Evolutionary conservation across 2,113 vertebrate genomes (phyloP), one percentile per base, ranked within the genome.

Genomic region (Saccopteryx leptura): DNA sequence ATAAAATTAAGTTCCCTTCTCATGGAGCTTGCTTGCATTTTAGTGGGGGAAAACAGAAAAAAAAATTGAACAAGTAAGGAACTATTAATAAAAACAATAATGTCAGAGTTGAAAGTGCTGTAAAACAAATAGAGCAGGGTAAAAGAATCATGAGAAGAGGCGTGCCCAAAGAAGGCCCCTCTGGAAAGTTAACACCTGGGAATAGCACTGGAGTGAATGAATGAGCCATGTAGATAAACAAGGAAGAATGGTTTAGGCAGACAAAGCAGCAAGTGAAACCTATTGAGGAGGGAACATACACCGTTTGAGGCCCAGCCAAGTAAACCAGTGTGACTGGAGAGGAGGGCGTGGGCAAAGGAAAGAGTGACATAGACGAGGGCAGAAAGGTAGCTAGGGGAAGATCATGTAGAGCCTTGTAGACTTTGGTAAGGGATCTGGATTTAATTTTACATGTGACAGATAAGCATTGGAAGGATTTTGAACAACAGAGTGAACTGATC

Each of bases 1-100:
- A 83, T 90, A 75, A 63, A 90, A 89, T 81, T 72, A 68, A 80
- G 52, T 52, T 93, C 71, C 76, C 79, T 90, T 61, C 39, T 63
- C 54, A 66, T 1, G 11, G 15, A 88, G 23, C 39, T 95, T 72
- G 23, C 39, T 95, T 72, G 65, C 39, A 39, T 68, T 91, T 90
- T 93, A 81, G 60, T 74, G 63, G 9, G 4, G 58, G 52, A n/a
- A 88, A 68, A 93, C 7, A 81, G 54, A 65, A 63, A 48, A 87
- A 85, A 78, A 23, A 85, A 75, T 31, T 46, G 52, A 80, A 61
- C 11, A 79, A 71, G 11, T n/a, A 80, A 88, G 56, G 61, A 88
- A 69, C 56, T 82, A 39, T 39, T 39, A 39, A 39, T 39, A 39
- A 39, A 39, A 39, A 39, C 39, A 61, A 13, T 54, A 33, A 33